Evolutionary conservation across 2,797 vertebrate genomes (phyloP).

Genomic region (Sciurus vulgaris): DNA sequence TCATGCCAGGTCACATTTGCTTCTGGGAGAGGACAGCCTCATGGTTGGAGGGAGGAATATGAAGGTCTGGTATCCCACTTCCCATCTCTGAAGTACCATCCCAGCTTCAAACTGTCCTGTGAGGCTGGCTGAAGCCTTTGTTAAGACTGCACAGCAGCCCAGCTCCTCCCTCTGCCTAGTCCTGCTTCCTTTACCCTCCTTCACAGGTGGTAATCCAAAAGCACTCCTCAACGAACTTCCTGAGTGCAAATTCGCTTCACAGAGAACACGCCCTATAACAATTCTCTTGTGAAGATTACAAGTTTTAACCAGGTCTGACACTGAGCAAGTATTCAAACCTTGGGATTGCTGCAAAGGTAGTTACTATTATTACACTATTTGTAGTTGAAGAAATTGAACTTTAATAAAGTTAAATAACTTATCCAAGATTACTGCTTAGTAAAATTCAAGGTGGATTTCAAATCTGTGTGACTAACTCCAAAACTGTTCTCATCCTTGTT

Average conservation of each 20-base stretch:
- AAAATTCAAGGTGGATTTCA: background rate
- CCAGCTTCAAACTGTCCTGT: background rate
- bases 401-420: slow-evolving; percentile 13
- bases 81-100: background rate
- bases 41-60: background rate
- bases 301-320: background rate
- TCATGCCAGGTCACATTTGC: background rate
- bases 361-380: background rate
- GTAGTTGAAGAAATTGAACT: background rate
- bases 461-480: background rate
- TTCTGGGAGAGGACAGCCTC: background rate
- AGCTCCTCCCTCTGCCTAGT: background rate
- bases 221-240: background rate
- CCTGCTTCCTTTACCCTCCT: background rate
- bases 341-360: background rate
- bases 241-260: background rate
- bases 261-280: background rate
- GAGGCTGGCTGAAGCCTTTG: background rate
- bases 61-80: background rate
- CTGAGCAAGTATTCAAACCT: background rate
- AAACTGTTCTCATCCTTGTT: background rate
- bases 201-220: background rate
- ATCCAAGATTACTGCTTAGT: background rate
- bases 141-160: background rate
- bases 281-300: background rate